A percentile compares a stretch with the other conserved stretches of the same genome.
These are phyloP conservation scores for Morone saxatilis DNA, from an alignment of 2,113 vertebrate species.

Conservation along the genomic window DNA sequence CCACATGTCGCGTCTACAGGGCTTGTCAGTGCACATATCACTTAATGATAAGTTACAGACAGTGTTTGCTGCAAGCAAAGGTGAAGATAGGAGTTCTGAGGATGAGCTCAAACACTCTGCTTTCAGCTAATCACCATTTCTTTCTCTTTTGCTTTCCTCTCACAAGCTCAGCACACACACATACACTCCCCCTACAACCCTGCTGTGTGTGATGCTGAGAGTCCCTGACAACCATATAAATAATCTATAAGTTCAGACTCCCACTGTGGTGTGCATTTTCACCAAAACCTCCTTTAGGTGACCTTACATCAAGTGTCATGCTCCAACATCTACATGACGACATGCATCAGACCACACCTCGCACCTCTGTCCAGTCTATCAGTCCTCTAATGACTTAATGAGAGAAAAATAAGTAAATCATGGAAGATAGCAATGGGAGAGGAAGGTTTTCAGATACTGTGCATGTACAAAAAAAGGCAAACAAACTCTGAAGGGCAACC, in stretches of 20 bases:
- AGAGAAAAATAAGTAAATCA: not conserved
- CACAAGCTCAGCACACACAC: slow-evolving; percentile 20
- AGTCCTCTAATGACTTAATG: slow-evolving; percentile 6
- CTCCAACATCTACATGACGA: slow-evolving; percentile 18
- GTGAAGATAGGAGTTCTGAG: not conserved
- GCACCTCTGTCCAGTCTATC: not conserved
- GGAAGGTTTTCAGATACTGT: not conserved
- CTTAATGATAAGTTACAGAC: slow-evolving; percentile 29
- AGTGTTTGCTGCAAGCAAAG: slow-evolving; percentile 33
- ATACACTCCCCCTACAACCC: slow-evolving; percentile 3
- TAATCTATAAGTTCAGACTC: slow-evolving; percentile 81
- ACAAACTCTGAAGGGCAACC: slow-evolving; percentile 68
- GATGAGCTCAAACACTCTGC: slow-evolving; percentile 1
- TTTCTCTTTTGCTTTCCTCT: not conserved
- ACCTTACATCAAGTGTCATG: slow-evolving; percentile 41
- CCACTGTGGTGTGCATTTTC: slow-evolving; percentile 38
- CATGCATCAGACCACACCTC: slow-evolving; percentile 9
- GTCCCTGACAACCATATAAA: slow-evolving; percentile 84
- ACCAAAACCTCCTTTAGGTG: slow-evolving; percentile 44
- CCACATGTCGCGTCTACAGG: slow-evolving; percentile 41
- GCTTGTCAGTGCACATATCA: slow-evolving; percentile 50
- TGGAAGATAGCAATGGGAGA: slow-evolving; percentile 8
- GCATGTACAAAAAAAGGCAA: not conserved
- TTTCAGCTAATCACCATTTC: slow-evolving; percentile 23
- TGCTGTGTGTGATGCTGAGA: slow-evolving; percentile 75